Evolutionary conservation across 1,140 invertebrate genomes (phyloP), one percentile per base, ranked within the genome.

Genomic region (Thaumetopoea pityocampa): DNA sequence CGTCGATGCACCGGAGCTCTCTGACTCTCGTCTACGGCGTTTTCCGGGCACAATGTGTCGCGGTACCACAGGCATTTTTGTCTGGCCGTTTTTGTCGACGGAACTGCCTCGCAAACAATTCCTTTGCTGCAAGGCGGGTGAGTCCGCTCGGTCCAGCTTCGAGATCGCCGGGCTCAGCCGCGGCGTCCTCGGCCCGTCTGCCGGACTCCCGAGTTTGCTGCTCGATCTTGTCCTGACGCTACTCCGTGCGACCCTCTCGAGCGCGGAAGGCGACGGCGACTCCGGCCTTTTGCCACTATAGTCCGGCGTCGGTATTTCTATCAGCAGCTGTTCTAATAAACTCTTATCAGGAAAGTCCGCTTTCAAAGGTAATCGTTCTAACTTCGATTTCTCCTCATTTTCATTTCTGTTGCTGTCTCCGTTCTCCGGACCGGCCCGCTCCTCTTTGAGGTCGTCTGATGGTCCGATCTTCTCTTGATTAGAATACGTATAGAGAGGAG

Each of bases 401-500:
- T 57, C 33, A 38, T 49, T 9, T n/a, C 20, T 4, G 28, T 67
- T 34, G 37, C 1, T 30, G 2, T 76, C 71, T 12, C 79, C 76
- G 46, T 79, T 80, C 26, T 77, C 72, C 2, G 69, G 53, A 7
- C 49, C 14, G 5, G 55, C 29, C 30, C 68, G 67, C 24, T 78
- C 74, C 5, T 68, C 60, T 23, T 76, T 69, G n/a, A 44, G 36
- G 5, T 72, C 67, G 2, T 80, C 72, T 9, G 52, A 42, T 14
- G 62, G 46, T 17, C 62, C 55, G 35, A 65, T 49, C 51, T 90
- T 90, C 48, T 91, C 91, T 1, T 90, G 90, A 73, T 92, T 93
- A 0, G 92, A 93, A 54, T 93, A 93, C 0, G 92, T 93, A 61
- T 92, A 93, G 3, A 92, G 70, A 2, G 92, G 90, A 14, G 92